phyloP scores from a whole-genome alignment of 2,113 vertebrate genomes.

The Antechinus stuartii region DNA sequence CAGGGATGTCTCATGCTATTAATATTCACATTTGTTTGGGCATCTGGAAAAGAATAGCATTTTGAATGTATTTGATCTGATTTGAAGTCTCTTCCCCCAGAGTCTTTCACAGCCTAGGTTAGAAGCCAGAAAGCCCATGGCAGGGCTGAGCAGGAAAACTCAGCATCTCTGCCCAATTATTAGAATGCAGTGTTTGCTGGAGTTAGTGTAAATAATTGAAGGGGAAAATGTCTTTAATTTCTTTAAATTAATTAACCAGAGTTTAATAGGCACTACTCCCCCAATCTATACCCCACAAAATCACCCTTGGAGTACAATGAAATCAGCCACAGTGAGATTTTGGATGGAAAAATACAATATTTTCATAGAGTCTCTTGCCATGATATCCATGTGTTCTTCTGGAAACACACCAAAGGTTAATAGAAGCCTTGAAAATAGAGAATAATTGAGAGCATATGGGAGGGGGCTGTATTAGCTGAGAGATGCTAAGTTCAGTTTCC shows the following conservation, averaged over 20 bases:
- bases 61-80: neutral
- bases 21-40: constrained; percentile 1
- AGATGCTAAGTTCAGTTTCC: neutral
- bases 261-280: neutral
- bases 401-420: constrained; percentile 24
- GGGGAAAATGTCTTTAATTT: neutral
- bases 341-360: neutral
- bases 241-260: neutral
- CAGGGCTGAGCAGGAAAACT: neutral
- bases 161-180: neutral
- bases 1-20: constrained; percentile 1
- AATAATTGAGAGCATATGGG: neutral
- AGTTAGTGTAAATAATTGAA: neutral
- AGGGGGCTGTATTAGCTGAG: neutral
- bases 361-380: neutral
- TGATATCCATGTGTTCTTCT: neutral
- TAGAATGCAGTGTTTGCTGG: neutral
- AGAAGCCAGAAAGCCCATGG: neutral
- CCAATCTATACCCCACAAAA: neutral
- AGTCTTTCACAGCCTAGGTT: neutral
- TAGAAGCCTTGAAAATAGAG: neutral
- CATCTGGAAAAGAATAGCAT: neutral
- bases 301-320: neutral
- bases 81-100: neutral
- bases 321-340: neutral